Evolutionary conservation across 2,113 vertebrate species (phyloP).

Genomic region (Megaceryle maxima): DNA sequence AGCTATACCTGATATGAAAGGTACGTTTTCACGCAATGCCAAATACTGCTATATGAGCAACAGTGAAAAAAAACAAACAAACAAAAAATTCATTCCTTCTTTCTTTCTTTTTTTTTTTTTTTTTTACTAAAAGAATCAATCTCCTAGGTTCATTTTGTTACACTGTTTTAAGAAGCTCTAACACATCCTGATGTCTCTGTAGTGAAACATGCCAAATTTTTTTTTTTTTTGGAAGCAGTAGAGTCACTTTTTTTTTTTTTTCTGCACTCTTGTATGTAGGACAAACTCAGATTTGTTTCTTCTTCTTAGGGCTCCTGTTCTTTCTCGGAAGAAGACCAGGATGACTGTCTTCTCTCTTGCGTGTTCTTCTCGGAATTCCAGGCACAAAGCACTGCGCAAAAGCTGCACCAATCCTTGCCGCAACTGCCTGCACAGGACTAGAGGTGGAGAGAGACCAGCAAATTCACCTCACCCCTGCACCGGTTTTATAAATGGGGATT

Average conservation of each 20-base stretch:
- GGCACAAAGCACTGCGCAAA: constrained; percentile 81
- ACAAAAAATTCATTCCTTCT: not conserved
- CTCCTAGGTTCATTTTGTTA: constrained; percentile 56
- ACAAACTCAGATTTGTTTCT: constrained; percentile 72
- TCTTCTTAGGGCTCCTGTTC: constrained; percentile 67
- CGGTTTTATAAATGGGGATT: constrained; percentile 73
- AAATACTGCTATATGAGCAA: constrained; percentile 68
- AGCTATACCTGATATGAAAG: constrained; percentile 78
- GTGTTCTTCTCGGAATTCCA: constrained; percentile 77
- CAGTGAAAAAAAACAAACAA: not conserved
- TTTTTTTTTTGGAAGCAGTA: constrained; percentile 65
- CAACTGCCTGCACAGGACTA: constrained; percentile 69
- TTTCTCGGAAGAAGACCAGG: constrained; percentile 68
- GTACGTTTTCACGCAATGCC: constrained; percentile 75
- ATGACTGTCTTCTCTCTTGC: constrained; percentile 65
- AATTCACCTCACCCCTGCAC: constrained; percentile 73
- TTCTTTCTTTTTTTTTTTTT: not conserved
- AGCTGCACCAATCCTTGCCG: constrained; percentile 78
- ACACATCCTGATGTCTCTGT: constrained; percentile 69
- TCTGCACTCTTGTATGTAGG: constrained; percentile 67
- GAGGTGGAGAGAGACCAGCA: constrained; percentile 74
- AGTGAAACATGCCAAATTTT: constrained; percentile 65
- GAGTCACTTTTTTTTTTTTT: constrained; percentile 31
- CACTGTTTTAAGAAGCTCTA: constrained; percentile 65
- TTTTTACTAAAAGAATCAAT: constrained; percentile 24